Conservation (phyloP, 2,113 vertebrate genomes). For the Strix aluco region DNA sequence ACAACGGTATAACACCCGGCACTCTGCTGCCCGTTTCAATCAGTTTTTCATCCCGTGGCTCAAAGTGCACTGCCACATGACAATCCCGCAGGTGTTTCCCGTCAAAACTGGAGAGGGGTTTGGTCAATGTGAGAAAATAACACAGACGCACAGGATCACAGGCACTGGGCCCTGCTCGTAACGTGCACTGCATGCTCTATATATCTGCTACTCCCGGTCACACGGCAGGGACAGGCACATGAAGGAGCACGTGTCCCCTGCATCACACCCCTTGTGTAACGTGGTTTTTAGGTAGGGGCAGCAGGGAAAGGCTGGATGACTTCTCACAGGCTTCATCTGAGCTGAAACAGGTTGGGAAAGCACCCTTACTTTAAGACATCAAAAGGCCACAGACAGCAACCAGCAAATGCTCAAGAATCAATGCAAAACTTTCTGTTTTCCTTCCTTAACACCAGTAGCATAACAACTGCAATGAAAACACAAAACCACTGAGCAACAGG, state of each 20-base stretch:
- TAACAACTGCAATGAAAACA: not conserved
- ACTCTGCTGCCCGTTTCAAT: not conserved
- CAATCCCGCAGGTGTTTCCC: not conserved
- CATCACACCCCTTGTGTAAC: fast-evolving
- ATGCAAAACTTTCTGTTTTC: not conserved
- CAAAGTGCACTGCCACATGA: fast-evolving
- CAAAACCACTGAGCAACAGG: not conserved
- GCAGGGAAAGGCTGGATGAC: not conserved
- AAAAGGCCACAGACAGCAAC: not conserved
- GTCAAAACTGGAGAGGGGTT: not conserved
- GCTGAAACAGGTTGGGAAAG: not conserved
- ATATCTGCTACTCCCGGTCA: fast-evolving
- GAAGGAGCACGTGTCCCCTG: fast-evolving
- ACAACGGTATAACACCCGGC: not conserved
- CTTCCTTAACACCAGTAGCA: not conserved
- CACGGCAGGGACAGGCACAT: fast-evolving
- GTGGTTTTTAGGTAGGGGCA: not conserved
- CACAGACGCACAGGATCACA: not conserved
- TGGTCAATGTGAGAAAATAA: not conserved
- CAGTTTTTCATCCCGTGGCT: not conserved
- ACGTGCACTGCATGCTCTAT: fast-evolving
- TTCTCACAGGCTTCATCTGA: not conserved
- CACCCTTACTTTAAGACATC: not conserved
- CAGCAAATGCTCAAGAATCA: not conserved
- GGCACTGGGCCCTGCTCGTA: not conserved